phyloP scores from a whole-genome alignment of 2,888 invertebrate genomes.

The Cordilura impudica region DNA sequence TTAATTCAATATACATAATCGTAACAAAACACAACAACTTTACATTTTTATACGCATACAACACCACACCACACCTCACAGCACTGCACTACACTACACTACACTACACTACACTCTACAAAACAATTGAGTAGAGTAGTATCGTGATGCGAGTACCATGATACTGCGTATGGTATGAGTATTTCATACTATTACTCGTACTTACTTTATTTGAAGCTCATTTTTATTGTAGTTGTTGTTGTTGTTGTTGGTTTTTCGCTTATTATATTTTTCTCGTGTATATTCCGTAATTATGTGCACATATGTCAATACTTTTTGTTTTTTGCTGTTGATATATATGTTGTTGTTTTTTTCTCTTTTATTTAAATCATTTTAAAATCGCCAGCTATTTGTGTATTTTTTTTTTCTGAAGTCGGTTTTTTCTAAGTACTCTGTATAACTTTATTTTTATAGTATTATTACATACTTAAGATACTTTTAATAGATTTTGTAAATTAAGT shows the following conservation, averaged over 20 bases:
- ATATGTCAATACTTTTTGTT: constrained; percentile 62
- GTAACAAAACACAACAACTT: constrained; percentile 36
- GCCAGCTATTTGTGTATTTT: constrained; percentile 43
- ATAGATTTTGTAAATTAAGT: too few relatives aligned
- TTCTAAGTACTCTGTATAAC: too few relatives aligned
- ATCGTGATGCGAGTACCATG: not conserved
- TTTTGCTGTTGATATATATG: constrained; percentile 23
- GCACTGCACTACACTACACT: constrained; percentile 12
- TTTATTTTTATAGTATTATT: too few relatives aligned
- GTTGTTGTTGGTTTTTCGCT: not conserved
- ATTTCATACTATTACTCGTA: constrained; percentile 43
- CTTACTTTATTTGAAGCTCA: constrained; percentile 51
- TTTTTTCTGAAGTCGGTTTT: constrained; percentile 12
- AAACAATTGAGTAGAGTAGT: not conserved
- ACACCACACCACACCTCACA: constrained; percentile 16
- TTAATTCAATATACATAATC: constrained; percentile 61
- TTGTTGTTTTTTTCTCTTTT: constrained; percentile 36
- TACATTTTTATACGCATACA: constrained; percentile 28
- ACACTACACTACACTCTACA: not conserved
- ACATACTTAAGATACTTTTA: too few relatives aligned
- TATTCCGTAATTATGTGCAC: constrained; percentile 62
- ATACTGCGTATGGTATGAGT: too few relatives aligned
- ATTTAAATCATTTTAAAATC: constrained; percentile 60
- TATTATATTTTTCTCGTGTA: constrained; percentile 41
- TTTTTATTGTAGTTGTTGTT: constrained; percentile 24